Evolutionary conservation across 2,888 invertebrate species (phyloP).

Genomic region (Caenorhabditis angaria): DNA sequence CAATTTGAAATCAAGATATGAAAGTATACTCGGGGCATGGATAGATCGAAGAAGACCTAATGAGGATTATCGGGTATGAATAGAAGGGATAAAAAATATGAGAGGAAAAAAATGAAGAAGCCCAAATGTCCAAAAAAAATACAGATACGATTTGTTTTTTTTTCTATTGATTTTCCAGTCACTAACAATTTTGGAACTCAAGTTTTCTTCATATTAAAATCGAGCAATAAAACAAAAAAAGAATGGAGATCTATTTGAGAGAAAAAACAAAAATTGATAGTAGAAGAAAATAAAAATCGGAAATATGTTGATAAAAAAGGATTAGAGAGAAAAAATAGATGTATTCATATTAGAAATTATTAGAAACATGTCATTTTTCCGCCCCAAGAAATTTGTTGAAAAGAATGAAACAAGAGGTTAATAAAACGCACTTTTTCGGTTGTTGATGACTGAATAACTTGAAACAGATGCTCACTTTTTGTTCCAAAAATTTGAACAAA

Average conservation of each 20-base stretch:
- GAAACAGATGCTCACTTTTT: neutral
- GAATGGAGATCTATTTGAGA: neutral
- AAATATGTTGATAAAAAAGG: neutral
- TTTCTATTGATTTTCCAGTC: neutral
- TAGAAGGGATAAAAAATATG: conserved; percentile 15
- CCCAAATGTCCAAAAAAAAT: conserved; percentile 5
- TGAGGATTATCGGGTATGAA: conserved; percentile 40
- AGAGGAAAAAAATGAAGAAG: conserved; percentile 13
- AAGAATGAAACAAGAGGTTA: neutral
- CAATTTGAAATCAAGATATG: conserved; percentile 1
- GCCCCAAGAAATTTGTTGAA: neutral
- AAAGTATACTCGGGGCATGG: neutral
- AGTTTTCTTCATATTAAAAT: conserved; percentile 3
- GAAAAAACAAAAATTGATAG: neutral
- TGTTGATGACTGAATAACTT: neutral
- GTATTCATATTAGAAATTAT: neutral
- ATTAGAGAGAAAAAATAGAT: neutral
- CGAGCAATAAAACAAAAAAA: too few species aligned
- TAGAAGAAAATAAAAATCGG: too few species aligned
- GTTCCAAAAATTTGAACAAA: too few species aligned
- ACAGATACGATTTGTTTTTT: neutral
- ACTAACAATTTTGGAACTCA: conserved; percentile 5
- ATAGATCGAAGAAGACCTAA: conserved; percentile 13
- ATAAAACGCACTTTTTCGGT: too few species aligned
- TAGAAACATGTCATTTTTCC: neutral